Evolutionary conservation across 2,113 vertebrate species (phyloP).

Genomic region (Muscicapa adusta): DNA sequence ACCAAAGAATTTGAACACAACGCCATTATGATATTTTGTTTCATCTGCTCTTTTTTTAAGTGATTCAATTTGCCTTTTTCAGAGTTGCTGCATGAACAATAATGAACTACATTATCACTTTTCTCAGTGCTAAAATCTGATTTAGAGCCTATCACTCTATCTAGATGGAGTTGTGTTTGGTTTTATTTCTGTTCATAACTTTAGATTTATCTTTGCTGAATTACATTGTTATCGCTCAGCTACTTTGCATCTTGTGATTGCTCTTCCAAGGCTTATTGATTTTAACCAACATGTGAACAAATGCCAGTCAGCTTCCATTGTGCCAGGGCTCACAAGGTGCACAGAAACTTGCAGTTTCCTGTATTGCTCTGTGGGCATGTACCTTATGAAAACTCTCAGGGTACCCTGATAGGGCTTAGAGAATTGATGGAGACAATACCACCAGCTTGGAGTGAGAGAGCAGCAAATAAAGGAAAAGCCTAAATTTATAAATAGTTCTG

Average conservation of each 20-base stretch:
- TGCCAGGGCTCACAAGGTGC: neutral
- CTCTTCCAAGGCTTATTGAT: neutral
- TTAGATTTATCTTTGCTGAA: neutral
- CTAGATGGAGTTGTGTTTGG: neutral
- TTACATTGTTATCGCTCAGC: neutral
- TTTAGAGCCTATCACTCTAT: neutral
- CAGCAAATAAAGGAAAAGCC: neutral
- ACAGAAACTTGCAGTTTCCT: neutral
- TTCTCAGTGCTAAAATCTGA: neutral
- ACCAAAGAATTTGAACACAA: neutral
- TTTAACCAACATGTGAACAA: neutral
- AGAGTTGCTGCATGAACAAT: neutral
- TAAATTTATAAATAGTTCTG: neutral
- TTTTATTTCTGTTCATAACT: neutral
- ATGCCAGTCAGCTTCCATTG: neutral
- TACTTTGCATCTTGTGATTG: neutral
- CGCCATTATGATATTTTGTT: neutral
- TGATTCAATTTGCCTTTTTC: neutral
- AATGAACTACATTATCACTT: neutral
- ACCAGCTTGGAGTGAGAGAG: neutral
- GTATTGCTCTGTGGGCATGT: fast-evolving
- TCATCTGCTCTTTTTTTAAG: neutral
- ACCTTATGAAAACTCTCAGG: neutral
- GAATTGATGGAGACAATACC: neutral
- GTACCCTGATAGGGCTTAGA: neutral